Base-by-base conservation (phyloP, 2,113 vertebrate genomes). In the Nansenia antarctica region DNA sequence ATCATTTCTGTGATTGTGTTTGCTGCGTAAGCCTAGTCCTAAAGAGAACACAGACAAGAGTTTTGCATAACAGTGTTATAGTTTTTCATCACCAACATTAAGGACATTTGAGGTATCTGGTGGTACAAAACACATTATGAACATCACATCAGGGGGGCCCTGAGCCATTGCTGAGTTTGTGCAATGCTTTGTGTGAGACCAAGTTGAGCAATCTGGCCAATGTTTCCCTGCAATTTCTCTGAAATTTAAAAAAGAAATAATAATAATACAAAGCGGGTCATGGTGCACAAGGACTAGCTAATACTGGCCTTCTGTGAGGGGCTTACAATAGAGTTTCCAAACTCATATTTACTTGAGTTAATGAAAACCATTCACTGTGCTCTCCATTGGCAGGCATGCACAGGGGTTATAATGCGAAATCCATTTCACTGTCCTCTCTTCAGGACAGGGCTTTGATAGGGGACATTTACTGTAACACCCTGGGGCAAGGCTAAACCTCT, bases 341-440 rank as follows among this genome's bases (percentile, higher is more conserved):
- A 42, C 66, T 63, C 14, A 53, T 67, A 47, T 60, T 35, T 27
- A 29, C 47, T 27, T 34, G 55, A 62, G 39, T 61, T 82, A 85
- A 85, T 78, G 62, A 65, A 77, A 85, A 67, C 6, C 52, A 80
- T 81, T 79, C 62, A 67, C 67, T 65, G 29, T 62, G 59, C 67
- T 66, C 69, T 69, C 58, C 22, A 60, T 34, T 35, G 47, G 4
- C 12, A 29, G 49, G 14, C 22, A 45, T 26, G 29, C 2, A 15
- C 45, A 15, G 7, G 49, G 49, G 58, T 60, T 18, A 49, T 7
- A 24, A 18, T 31, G 57, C 22, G 20, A 9, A 63, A 30, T 45
- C 26, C 14, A 34, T 30, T 12, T 7, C 15, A 26, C 26, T 30
- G 34, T 62, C n/a, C 31, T 32, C 22, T 53, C 30, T 62, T 31